Evolutionary conservation across 2,113 vertebrate species (phyloP).

Genomic region (Sander lucioperca): DNA sequence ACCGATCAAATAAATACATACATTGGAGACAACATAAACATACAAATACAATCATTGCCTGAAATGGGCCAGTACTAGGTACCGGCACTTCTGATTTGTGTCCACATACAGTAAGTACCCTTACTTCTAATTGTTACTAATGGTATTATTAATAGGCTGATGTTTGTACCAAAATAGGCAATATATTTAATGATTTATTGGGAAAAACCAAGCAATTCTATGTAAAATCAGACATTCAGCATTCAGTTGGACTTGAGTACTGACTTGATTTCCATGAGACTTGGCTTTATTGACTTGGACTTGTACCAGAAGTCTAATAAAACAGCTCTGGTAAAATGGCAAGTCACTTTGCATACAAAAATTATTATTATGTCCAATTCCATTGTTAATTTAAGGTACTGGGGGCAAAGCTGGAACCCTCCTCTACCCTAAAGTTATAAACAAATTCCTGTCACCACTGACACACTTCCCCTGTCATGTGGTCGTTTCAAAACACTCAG

Average conservation of each 20-base stretch:
- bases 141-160: no score
- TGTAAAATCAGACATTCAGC: no score
- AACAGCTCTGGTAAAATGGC: background rate
- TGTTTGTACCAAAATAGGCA: no score
- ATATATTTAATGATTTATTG: no score
- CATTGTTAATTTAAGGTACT: background rate
- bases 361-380: background rate
- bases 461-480: conserved; percentile 62
- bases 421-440: background rate
- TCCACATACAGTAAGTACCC: no score
- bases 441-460: background rate
- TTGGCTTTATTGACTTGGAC: background rate
- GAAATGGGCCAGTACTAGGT: no score
- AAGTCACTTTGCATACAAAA: background rate
- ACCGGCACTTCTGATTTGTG: no score
- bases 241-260: background rate
- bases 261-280: background rate
- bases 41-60: no score
- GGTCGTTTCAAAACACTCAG: conserved; percentile 47
- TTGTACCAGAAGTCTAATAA: background rate
- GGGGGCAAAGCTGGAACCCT: background rate
- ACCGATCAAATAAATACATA: no score
- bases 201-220: no score
- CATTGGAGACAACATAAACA: no score
- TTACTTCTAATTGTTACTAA: no score